Conservation (phyloP, 2,888 invertebrate species). For the Sarcophaga rosellei region DNA sequence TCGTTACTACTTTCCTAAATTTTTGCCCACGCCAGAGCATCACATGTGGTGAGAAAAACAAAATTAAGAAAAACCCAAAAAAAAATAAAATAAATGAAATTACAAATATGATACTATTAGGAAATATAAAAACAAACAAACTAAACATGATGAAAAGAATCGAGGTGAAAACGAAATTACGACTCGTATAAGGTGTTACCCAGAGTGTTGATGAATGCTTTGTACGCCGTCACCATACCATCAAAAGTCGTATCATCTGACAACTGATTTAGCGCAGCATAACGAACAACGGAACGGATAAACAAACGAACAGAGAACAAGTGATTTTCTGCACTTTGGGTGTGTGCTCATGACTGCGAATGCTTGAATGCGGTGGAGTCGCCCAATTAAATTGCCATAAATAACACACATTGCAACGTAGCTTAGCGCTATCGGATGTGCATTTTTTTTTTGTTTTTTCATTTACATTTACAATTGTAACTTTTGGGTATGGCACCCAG, state of each 20-base stretch:
- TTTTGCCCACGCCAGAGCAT: constrained; percentile 58
- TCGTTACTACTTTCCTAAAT: not conserved
- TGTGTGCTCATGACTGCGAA: constrained; percentile 58
- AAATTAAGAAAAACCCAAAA: not conserved
- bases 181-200: constrained; percentile 62
- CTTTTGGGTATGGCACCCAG: constrained; percentile 65
- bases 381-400: constrained; percentile 69
- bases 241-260: constrained; percentile 60
- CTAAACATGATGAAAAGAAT: not conserved
- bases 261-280: constrained; percentile 59
- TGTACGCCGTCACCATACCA: constrained; percentile 62
- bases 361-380: constrained; percentile 57
- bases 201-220: constrained; percentile 59
- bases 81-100: constrained; percentile 6
- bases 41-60: constrained; percentile 9
- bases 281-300: constrained; percentile 35
- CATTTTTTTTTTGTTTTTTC: constrained; percentile 28
- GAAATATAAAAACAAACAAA: constrained; percentile 10
- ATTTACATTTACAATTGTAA: constrained; percentile 51
- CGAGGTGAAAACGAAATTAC: not conserved
- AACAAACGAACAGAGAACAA: constrained; percentile 46
- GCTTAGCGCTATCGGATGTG: constrained; percentile 59
- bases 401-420: constrained; percentile 59
- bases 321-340: constrained; percentile 63
- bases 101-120: not conserved